phyloP scores from a whole-genome alignment of 2,797 vertebrate genomes.

The Dermochelys coriacea region DNA sequence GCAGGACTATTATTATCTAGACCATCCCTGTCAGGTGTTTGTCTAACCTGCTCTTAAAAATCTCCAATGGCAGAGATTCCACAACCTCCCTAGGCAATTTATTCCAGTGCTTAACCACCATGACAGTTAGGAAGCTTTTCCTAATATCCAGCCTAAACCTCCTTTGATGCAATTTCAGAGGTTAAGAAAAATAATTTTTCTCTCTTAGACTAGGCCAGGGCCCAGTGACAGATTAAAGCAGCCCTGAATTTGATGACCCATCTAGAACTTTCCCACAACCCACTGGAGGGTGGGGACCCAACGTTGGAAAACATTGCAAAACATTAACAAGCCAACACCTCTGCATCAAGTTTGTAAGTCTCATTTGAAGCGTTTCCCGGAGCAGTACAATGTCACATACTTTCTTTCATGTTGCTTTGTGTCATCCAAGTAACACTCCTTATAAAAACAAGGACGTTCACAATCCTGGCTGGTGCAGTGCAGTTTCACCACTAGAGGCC shows the following conservation, averaged over 20 bases:
- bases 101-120: no score
- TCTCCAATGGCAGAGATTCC: no score
- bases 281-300: neutral
- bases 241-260: neutral
- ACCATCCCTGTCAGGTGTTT: no score
- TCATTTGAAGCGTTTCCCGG: neutral
- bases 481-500: neutral
- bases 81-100: no score
- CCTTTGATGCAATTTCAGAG: no score
- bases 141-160: no score
- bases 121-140: no score
- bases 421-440: neutral
- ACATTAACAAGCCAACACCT: slow-evolving; percentile 9
- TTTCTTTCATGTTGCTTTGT: rapidly evolving
- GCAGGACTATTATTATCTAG: no score
- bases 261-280: neutral
- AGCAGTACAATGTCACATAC: neutral
- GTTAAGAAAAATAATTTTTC: no score
- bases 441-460: neutral
- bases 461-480: neutral
- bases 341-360: neutral
- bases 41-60: no score
- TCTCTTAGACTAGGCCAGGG: no score
- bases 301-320: neutral
- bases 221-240: neutral